Evolutionary conservation across 2,888 invertebrate genomes (phyloP).

Genomic region (Metalampra italica): DNA sequence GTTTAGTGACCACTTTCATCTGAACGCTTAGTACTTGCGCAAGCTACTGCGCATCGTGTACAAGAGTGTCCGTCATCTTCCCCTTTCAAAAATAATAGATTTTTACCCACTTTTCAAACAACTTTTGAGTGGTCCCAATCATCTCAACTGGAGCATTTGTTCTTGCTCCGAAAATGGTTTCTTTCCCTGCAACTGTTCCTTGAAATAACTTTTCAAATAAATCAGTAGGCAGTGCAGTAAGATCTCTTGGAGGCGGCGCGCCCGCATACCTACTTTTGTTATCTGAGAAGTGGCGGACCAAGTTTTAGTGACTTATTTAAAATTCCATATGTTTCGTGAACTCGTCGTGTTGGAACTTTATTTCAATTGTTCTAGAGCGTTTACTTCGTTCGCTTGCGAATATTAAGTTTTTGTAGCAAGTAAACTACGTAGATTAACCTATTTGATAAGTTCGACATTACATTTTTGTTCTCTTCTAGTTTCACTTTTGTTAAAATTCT

Average conservation of each 20-base stretch:
- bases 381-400: neutral
- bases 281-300: slow-evolving; percentile 43
- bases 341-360: slow-evolving; percentile 8
- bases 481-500: too few species aligned
- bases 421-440: too few species aligned
- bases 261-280: slow-evolving; percentile 45
- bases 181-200: slow-evolving; percentile 35
- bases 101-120: too few species aligned
- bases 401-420: neutral
- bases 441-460: too few species aligned
- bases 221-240: slow-evolving; percentile 57
- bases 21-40: too few species aligned
- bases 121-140: neutral
- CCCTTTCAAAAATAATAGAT: too few species aligned
- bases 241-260: slow-evolving; percentile 31
- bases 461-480: too few species aligned
- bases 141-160: slow-evolving; percentile 32
- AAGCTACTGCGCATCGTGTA: too few species aligned
- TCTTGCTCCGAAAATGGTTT: slow-evolving; percentile 46
- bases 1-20: too few species aligned
- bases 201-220: slow-evolving; percentile 66
- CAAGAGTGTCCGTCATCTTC: too few species aligned
- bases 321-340: slow-evolving; percentile 45
- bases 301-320: slow-evolving; percentile 53
- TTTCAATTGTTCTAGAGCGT: slow-evolving; percentile 5